phyloP scores from a whole-genome alignment of 2,888 invertebrate species.

The Zeuzera pyrina region DNA sequence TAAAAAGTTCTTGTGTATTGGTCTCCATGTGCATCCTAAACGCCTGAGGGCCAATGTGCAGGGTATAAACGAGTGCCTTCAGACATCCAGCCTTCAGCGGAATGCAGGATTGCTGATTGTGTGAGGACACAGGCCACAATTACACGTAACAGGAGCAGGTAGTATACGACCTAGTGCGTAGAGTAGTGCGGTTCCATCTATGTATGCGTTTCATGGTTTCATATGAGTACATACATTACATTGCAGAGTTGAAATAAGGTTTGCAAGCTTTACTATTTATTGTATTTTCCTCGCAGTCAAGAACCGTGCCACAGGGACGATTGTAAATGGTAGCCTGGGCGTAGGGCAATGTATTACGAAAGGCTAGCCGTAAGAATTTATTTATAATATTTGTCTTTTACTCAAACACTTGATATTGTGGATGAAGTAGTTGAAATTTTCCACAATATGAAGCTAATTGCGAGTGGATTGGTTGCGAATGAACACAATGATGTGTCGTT shows the following conservation, averaged over 20 bases:
- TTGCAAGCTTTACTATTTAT: too few relatives aligned
- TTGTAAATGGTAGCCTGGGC: conserved; percentile 19
- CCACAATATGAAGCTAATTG: too few relatives aligned
- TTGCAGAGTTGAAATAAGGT: too few relatives aligned
- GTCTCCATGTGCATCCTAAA: too few relatives aligned
- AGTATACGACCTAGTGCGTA: conserved; percentile 18
- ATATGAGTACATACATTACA: conserved; percentile 9
- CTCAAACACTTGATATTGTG: too few relatives aligned
- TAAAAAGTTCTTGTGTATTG: too few relatives aligned
- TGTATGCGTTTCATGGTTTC: conserved; percentile 16
- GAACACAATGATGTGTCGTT: too few relatives aligned
- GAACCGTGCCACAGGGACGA: conserved; percentile 20
- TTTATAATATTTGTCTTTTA: too few relatives aligned
- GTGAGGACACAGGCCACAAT: too few relatives aligned
- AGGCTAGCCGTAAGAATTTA: conserved; percentile 32
- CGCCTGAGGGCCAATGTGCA: too few relatives aligned
- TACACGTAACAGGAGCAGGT: conserved; percentile 35
- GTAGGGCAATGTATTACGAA: conserved; percentile 23
- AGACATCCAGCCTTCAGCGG: conserved; percentile 66
- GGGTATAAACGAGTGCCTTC: conserved; percentile 70
- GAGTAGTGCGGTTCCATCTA: conserved; percentile 19
- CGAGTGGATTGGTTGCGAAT: too few relatives aligned
- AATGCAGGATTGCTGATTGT: conserved; percentile 59
- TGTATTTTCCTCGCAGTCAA: conserved; percentile 12
- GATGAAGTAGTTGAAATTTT: too few relatives aligned